These are phyloP conservation scores for Unio delphinus DNA, from an alignment of 2,888 invertebrate genomes.

Conservation along the genomic window DNA sequence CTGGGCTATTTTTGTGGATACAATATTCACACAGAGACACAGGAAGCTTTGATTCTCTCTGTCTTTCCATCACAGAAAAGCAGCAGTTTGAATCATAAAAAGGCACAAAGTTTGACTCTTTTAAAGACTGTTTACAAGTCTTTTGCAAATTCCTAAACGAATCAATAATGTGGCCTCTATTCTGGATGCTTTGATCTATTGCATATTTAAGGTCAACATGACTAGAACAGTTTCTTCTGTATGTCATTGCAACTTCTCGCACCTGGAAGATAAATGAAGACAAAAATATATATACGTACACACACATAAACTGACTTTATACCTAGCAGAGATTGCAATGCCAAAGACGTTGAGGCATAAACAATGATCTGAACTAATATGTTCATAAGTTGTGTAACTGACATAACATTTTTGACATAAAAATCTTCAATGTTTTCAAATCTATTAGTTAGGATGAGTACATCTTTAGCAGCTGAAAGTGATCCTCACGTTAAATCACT, in stretches of 20 bases:
- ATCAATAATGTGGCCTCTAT: not conserved
- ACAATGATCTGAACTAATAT: too few relatives aligned
- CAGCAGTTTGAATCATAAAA: slow-evolving; percentile 37
- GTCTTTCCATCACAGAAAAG: slow-evolving; percentile 24
- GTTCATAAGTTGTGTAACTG: too few relatives aligned
- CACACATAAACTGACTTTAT: too few relatives aligned
- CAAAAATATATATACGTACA: too few relatives aligned
- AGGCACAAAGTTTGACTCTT: slow-evolving; percentile 8
- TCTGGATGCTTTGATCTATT: not conserved
- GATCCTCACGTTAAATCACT: too few relatives aligned
- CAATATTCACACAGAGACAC: slow-evolving; percentile 49
- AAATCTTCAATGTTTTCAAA: too few relatives aligned
- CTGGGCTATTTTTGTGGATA: slow-evolving; percentile 15
- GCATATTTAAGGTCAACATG: slow-evolving; percentile 1
- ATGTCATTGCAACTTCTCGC: slow-evolving; percentile 82
- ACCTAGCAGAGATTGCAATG: too few relatives aligned
- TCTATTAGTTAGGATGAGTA: too few relatives aligned
- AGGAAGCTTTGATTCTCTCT: slow-evolving; percentile 7
- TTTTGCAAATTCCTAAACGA: not conserved
- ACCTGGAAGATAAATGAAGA: slow-evolving; percentile 74
- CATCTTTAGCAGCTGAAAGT: too few relatives aligned
- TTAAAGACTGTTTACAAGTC: not conserved
- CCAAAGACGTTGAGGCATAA: too few relatives aligned
- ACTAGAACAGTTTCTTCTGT: slow-evolving; percentile 60
- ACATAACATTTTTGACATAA: too few relatives aligned